phyloP scores from a whole-genome alignment of 2,113 vertebrate species.

The Pan troglodytes region DNA sequence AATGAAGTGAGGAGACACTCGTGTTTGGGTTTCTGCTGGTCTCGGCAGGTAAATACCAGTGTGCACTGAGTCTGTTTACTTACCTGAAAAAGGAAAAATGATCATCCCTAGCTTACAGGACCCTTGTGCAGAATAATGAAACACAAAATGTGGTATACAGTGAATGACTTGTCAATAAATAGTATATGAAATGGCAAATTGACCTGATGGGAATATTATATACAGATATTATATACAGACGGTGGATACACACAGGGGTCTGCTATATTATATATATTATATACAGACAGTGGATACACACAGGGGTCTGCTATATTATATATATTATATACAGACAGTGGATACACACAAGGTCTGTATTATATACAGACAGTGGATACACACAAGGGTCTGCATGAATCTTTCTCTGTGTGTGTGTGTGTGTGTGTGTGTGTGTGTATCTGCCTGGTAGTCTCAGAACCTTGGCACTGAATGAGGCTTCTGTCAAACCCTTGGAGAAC shows the following conservation, averaged over 20 bases:
- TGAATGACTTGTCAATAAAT: background rate
- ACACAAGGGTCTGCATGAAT: too few relatives aligned
- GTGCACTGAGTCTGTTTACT: background rate
- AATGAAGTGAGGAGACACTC: background rate
- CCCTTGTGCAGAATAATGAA: background rate
- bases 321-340: background rate
- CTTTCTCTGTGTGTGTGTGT: too few relatives aligned
- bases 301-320: too few relatives aligned
- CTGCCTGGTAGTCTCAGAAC: background rate
- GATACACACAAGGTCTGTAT: too few relatives aligned
- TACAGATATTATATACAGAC: background rate
- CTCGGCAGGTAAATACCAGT: background rate
- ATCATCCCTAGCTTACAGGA: background rate
- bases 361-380: background rate
- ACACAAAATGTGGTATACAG: too few relatives aligned
- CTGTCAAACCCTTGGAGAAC: background rate
- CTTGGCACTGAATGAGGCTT: background rate
- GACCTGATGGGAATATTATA: too few relatives aligned
- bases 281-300: background rate
- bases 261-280: too few relatives aligned
- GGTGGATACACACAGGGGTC: background rate
- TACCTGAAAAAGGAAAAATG: background rate
- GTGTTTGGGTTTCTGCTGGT: background rate
- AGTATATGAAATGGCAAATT: background rate
- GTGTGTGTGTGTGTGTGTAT: too few relatives aligned